Conservation (phyloP, 2,113 vertebrate genomes). For the Mohoua ochrocephala region DNA sequence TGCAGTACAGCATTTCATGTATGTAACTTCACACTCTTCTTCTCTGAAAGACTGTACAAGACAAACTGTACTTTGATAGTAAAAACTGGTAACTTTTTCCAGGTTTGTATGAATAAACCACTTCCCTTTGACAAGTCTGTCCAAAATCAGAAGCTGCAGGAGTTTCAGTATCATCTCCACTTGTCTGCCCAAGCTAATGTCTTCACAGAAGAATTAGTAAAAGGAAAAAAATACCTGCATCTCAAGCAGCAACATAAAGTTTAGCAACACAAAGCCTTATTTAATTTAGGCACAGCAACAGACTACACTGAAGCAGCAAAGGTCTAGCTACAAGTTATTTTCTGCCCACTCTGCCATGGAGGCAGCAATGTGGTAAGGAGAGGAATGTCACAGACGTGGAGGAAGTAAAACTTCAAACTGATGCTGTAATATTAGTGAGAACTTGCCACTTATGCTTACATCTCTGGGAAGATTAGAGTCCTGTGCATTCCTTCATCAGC, state of each 20-base stretch:
- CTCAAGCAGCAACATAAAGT: neutral
- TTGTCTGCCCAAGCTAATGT: neutral
- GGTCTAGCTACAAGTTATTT: neutral
- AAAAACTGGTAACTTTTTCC: neutral
- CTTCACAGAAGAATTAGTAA: neutral
- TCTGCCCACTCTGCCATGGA: neutral
- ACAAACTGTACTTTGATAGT: neutral
- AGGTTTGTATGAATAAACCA: neutral
- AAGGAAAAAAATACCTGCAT: neutral
- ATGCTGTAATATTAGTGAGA: neutral
- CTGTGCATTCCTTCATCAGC: neutral
- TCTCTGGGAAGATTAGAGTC: neutral
- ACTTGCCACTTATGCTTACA: neutral
- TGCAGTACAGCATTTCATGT: neutral
- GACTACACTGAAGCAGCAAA: neutral
- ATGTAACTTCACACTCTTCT: neutral
- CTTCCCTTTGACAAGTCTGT: neutral
- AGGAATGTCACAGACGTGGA: neutral
- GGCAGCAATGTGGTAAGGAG: neutral
- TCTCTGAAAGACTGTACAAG: neutral
- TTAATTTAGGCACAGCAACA: neutral
- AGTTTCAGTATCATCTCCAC: neutral
- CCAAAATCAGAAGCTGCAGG: neutral
- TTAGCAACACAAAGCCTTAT: neutral
- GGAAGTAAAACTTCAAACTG: neutral